Evolutionary conservation across 2,888 invertebrate species (phyloP).

Genomic region (Drosophila meridiana): DNA sequence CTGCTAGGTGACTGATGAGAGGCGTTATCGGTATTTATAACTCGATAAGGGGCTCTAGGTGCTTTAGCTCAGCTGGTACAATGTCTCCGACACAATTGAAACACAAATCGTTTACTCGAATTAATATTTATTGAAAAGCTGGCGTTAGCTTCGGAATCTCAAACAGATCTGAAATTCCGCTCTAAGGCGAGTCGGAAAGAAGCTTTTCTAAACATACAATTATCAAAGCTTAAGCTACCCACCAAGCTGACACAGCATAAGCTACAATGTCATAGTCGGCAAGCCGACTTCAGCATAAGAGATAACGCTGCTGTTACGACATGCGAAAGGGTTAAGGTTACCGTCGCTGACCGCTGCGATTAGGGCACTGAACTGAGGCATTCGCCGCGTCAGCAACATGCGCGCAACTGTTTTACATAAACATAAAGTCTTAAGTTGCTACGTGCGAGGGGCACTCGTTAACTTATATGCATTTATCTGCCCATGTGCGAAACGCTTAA

Average conservation of each 20-base stretch:
- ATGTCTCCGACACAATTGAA: too few species aligned
- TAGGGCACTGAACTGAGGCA: slow-evolving; percentile 2
- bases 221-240: background rate
- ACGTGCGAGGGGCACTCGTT: too few species aligned
- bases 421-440: too few species aligned
- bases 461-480: background rate
- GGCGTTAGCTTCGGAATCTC: background rate
- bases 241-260: slow-evolving; percentile 1
- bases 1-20: too few species aligned
- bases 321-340: background rate
- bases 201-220: background rate
- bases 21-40: too few species aligned
- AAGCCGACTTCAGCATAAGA: background rate
- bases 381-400: background rate
- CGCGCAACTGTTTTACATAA: background rate
- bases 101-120: too few species aligned
- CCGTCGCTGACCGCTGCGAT: slow-evolving; percentile 1
- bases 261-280: background rate
- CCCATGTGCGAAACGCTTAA: too few species aligned
- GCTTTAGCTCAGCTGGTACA: too few species aligned
- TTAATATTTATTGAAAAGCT: slow-evolving; percentile 2
- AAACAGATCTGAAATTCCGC: background rate
- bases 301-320: slow-evolving; percentile 4
- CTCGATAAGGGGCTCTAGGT: too few species aligned
- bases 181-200: slow-evolving; percentile 1